A percentile compares a stretch with the other conserved stretches of the same genome.
These are phyloP conservation scores for Microchirus variegatus DNA, from an alignment of 2,797 vertebrate species.

Conservation along the genomic window DNA sequence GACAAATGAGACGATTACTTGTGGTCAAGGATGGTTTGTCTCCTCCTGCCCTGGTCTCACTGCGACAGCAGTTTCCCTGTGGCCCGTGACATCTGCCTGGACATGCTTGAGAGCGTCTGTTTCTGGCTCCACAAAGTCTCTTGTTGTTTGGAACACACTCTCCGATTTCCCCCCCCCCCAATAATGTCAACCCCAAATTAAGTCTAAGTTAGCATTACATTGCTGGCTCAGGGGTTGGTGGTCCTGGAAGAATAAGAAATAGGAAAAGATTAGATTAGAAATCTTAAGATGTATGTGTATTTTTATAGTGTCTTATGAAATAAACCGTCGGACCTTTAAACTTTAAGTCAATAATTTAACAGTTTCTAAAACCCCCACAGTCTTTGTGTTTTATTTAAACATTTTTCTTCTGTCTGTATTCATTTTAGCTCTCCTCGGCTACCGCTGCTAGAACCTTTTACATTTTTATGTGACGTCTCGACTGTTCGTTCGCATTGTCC, in stretches of 20 bases:
- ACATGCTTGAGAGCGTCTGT: slow-evolving; percentile 30
- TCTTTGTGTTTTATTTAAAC: not conserved
- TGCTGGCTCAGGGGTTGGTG: too few relatives aligned
- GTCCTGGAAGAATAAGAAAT: slow-evolving; percentile 5
- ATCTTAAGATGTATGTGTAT: not conserved
- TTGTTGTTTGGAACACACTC: slow-evolving; percentile 24
- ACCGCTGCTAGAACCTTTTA: slow-evolving; percentile 1
- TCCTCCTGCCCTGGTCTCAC: slow-evolving; percentile 15
- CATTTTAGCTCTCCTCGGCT: slow-evolving; percentile 5
- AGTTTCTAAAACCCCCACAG: not conserved
- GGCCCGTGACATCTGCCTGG: slow-evolving; percentile 39
- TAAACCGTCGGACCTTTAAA: not conserved
- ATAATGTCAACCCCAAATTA: slow-evolving; percentile 15
- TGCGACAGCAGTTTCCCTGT: slow-evolving; percentile 27
- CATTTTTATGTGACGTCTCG: slow-evolving; percentile 9
- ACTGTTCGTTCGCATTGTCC: slow-evolving; percentile 25
- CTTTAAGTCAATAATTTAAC: not conserved
- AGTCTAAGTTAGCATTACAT: too few relatives aligned
- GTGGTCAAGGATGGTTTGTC: slow-evolving; percentile 24
- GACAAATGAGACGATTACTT: slow-evolving; percentile 33
- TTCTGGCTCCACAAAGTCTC: slow-evolving; percentile 17
- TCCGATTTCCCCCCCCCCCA: slow-evolving; percentile 8
- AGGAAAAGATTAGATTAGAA: not conserved
- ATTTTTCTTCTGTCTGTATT: not conserved
- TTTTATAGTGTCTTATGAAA: not conserved